These are phyloP conservation scores for Zingel zingel DNA, from an alignment of 2,113 vertebrate genomes.

Conservation along the genomic window DNA sequence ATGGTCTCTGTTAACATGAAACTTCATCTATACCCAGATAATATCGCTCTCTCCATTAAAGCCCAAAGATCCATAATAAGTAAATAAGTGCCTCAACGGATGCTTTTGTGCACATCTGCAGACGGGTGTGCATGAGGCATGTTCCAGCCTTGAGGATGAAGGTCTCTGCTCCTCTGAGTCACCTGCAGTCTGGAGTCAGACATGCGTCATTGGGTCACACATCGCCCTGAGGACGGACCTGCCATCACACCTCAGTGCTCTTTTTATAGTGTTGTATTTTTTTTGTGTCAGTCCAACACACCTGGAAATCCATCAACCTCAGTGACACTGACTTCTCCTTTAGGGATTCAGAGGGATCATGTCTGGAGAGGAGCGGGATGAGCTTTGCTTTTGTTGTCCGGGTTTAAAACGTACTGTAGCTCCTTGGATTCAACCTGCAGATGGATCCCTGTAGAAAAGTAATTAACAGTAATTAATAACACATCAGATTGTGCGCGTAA, in stretches of 20 bases:
- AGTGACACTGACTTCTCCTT: not conserved
- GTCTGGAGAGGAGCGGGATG: not conserved
- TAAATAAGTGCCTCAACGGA: not conserved
- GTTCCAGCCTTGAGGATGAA: slow-evolving; percentile 30
- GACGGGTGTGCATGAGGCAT: not conserved
- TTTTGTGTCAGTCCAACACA: not conserved
- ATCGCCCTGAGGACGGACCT: not conserved
- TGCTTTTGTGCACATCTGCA: not conserved
- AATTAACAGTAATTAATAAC: not conserved
- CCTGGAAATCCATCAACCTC: not conserved
- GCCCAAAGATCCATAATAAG: not conserved
- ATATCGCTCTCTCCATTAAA: not conserved
- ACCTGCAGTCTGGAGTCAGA: slow-evolving; percentile 36
- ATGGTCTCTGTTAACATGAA: not conserved
- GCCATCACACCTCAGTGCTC: slow-evolving; percentile 35
- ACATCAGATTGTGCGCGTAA: too few relatives aligned
- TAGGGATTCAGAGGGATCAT: not conserved
- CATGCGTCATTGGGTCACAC: slow-evolving; percentile 29
- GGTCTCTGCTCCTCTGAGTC: slow-evolving; percentile 35
- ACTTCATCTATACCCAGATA: not conserved
- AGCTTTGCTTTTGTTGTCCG: not conserved
- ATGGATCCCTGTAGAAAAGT: not conserved
- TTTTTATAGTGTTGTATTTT: slow-evolving; percentile 5
- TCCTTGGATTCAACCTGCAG: not conserved
- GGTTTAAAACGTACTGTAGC: not conserved